Evolutionary conservation across 2,113 vertebrate genomes (phyloP).

Genomic region (Petrocephalus microphthalmus): DNA sequence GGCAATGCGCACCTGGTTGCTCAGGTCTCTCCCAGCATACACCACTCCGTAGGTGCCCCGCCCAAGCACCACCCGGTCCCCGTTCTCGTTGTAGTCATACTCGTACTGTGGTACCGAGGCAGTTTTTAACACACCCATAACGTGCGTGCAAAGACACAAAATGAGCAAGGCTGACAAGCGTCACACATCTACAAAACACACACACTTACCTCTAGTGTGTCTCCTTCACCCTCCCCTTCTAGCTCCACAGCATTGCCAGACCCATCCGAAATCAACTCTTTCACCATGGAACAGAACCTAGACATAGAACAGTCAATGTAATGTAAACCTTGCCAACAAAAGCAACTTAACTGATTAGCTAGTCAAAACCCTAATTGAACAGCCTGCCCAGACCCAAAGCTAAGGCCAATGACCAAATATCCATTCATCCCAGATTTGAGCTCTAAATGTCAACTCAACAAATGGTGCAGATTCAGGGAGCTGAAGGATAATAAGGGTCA

Average conservation of each 20-base stretch:
- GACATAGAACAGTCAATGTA: neutral
- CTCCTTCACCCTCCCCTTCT: conserved; percentile 76
- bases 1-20: conserved; percentile 70
- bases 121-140: neutral
- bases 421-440: neutral
- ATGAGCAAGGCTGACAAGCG: neutral
- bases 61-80: conserved; percentile 62
- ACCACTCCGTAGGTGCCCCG: conserved; percentile 68
- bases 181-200: conserved; percentile 14
- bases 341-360: neutral
- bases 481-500: neutral
- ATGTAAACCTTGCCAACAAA: neutral
- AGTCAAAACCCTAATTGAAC: neutral
- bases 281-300: conserved; percentile 88
- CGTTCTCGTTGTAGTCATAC: conserved; percentile 67
- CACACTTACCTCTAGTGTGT: conserved; percentile 74
- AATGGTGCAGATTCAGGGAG: neutral
- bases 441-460: neutral
- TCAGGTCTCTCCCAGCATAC: conserved; percentile 70
- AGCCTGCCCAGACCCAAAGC: neutral
- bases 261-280: conserved; percentile 77
- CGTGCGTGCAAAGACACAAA: neutral
- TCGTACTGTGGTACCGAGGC: conserved; percentile 58
- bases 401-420: neutral
- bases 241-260: conserved; percentile 71